Evolutionary conservation across 2,113 vertebrate genomes (phyloP).

Genomic region (Gallinago undulata): DNA sequence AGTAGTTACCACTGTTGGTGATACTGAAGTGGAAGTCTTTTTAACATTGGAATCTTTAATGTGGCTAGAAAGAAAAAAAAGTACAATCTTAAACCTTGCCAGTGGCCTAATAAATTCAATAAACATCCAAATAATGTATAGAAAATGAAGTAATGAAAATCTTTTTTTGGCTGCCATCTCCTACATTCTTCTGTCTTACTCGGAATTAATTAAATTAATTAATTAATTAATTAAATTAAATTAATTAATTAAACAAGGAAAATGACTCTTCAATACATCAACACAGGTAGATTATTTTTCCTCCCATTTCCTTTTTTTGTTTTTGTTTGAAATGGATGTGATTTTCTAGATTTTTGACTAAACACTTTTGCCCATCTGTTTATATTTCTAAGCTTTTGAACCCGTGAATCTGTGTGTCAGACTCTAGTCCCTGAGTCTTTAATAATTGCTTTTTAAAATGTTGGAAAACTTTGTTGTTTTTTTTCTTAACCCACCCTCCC

Average conservation of each 20-base stretch:
- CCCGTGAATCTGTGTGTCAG: fast-evolving
- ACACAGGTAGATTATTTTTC: background rate
- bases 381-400: background rate
- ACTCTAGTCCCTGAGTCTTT: background rate
- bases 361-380: background rate
- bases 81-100: background rate
- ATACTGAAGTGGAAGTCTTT: background rate
- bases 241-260: background rate
- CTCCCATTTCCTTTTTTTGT: background rate
- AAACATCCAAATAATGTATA: background rate
- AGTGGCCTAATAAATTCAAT: background rate
- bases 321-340: fast-evolving
- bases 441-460: background rate
- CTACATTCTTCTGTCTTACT: background rate
- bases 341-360: background rate
- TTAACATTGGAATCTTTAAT: background rate
- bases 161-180: background rate
- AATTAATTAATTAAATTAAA: too few species aligned
- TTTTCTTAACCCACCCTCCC: background rate
- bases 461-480: background rate
- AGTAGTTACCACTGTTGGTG: background rate
- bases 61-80: background rate
- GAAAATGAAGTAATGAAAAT: background rate
- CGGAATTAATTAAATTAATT: too few species aligned
- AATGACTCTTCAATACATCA: background rate